phyloP scores from a whole-genome alignment of 2,113 vertebrate species.

The Paradisaea rubra region DNA sequence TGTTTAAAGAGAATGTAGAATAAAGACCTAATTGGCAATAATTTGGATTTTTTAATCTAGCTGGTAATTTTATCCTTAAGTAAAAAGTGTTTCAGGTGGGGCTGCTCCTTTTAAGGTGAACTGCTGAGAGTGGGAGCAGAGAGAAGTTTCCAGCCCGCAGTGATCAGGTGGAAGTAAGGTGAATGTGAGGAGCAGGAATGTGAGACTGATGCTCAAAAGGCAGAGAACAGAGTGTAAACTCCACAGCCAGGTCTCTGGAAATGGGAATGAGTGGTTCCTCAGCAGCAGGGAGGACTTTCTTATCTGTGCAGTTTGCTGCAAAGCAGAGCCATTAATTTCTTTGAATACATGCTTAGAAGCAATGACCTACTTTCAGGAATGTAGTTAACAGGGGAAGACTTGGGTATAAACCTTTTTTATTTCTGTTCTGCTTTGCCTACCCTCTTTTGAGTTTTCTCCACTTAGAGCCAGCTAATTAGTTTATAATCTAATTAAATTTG shows the following conservation, averaged over 20 bases:
- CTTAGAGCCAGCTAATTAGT: conserved; percentile 33
- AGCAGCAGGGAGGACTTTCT: background rate
- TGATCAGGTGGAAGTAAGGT: background rate
- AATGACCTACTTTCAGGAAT: conserved; percentile 49
- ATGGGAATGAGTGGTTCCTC: background rate
- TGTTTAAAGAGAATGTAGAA: background rate
- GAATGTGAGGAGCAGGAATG: background rate
- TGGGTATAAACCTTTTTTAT: background rate
- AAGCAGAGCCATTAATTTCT: conserved; percentile 1
- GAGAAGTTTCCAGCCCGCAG: background rate
- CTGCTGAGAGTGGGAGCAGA: background rate
- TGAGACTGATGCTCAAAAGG: background rate
- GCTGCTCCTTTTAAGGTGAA: background rate
- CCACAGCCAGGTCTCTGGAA: background rate
- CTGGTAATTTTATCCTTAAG: background rate
- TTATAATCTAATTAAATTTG: conserved; percentile 51
- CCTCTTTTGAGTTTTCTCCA: conserved; percentile 39
- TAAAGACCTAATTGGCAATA: background rate
- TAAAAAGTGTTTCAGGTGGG: background rate
- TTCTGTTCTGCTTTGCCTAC: conserved; percentile 25
- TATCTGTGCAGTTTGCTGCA: background rate
- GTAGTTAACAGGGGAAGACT: conserved; percentile 4
- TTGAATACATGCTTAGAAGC: conserved; percentile 3
- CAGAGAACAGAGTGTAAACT: background rate
- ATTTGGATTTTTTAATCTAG: background rate